phyloP scores from a whole-genome alignment of 2,888 invertebrate species.

The Zhuqinia jingwanae region DNA sequence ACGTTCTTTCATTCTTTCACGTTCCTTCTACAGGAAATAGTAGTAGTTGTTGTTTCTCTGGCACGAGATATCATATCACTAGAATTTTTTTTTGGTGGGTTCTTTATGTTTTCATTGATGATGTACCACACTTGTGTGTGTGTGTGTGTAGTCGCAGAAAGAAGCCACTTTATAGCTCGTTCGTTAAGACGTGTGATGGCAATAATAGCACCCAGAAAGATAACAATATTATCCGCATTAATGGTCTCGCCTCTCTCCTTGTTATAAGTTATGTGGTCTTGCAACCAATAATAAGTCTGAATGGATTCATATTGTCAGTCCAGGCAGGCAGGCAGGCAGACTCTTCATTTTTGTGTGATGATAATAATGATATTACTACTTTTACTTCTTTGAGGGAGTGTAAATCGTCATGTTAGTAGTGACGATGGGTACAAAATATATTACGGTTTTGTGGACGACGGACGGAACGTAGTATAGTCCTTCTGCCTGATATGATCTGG shows the following conservation, averaged over 20 bases:
- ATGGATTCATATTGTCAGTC: constrained; percentile 27
- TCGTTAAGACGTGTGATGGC: no score
- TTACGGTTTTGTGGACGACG: constrained; percentile 6
- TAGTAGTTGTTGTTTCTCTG: no score
- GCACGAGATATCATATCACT: not conserved
- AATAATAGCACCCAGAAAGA: not conserved
- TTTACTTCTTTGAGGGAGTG: constrained; percentile 13
- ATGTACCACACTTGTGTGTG: not conserved
- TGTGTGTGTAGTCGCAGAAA: no score
- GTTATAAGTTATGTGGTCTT: not conserved
- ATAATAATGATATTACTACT: constrained; percentile 39
- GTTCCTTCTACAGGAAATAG: constrained; percentile 20
- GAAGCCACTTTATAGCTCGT: not conserved
- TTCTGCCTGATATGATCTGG: constrained; percentile 26
- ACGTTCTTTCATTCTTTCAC: not conserved
- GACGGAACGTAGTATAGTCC: no score
- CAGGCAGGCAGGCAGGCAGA: no score
- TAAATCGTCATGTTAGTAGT: not conserved
- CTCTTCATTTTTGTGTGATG: constrained; percentile 48
- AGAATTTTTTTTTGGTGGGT: no score
- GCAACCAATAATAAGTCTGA: not conserved
- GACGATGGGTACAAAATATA: not conserved
- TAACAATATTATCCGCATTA: constrained; percentile 29
- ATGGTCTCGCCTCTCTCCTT: constrained; percentile 14
- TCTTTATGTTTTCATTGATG: not conserved